Percentiles rank a stretch among this genome's conserved stretches.
phyloP scores from a whole-genome alignment of 2,113 vertebrate genomes.

The Typhlomys cinereus region DNA sequence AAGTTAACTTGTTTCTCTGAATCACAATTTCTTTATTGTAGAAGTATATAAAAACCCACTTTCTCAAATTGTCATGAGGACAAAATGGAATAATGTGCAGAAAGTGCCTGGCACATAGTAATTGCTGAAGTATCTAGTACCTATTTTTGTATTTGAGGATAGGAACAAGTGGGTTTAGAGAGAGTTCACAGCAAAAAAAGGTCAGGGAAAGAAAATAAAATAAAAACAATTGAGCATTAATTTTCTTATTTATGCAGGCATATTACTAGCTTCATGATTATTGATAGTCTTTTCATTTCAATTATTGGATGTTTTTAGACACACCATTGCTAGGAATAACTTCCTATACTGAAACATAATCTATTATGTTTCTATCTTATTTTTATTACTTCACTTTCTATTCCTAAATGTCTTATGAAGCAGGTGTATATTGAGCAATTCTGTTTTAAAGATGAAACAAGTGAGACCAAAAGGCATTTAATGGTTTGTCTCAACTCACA shows the following conservation, averaged over 20 bases:
- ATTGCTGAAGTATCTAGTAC: background rate
- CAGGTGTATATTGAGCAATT: background rate
- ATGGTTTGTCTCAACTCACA: slow-evolving; percentile 23
- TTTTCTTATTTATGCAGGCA: slow-evolving; percentile 36
- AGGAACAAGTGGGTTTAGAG: background rate
- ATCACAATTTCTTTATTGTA: background rate
- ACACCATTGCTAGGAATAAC: no score
- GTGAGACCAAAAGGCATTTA: background rate
- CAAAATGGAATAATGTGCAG: background rate
- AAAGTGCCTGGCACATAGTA: slow-evolving; percentile 7
- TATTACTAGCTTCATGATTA: background rate
- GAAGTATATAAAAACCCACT: background rate
- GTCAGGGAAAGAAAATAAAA: slow-evolving; percentile 21
- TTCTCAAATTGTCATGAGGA: slow-evolving; percentile 14
- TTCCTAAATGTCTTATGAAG: background rate
- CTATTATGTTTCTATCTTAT: background rate
- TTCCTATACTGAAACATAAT: no score
- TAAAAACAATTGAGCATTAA: slow-evolving; percentile 19
- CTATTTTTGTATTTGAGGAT: slow-evolving; percentile 34
- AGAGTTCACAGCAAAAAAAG: background rate
- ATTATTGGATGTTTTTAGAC: slow-evolving; percentile 17
- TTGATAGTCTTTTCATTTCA: slow-evolving; percentile 20
- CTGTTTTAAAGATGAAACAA: slow-evolving; percentile 35
- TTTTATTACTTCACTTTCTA: background rate
- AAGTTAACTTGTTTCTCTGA: slow-evolving; percentile 45